A percentile compares a stretch with the other conserved stretches of the same genome.
These are phyloP conservation scores for Agriopis leucophaearia DNA, from an alignment of 2,888 invertebrate genomes.

Conservation along the genomic window DNA sequence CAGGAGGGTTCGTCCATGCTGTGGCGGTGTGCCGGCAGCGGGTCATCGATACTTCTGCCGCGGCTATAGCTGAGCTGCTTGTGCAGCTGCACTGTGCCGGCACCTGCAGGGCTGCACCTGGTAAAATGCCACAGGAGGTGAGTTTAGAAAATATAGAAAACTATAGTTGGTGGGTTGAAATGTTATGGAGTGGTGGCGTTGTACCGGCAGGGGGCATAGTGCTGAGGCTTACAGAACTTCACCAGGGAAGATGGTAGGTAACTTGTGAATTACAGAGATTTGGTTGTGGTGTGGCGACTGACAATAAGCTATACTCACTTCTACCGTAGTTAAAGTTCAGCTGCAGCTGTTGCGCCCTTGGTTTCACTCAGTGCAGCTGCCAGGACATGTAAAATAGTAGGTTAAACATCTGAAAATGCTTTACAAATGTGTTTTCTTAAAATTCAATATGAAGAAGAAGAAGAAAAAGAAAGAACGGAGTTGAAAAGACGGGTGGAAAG, in stretches of 20 bases:
- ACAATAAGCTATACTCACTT: too few relatives aligned
- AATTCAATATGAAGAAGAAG: too few relatives aligned
- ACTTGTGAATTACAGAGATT: too few relatives aligned
- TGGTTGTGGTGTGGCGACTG: too few relatives aligned
- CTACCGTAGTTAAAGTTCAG: too few relatives aligned
- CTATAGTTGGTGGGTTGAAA: too few relatives aligned
- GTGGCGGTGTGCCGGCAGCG: slow-evolving; percentile 86
- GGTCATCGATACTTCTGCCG: slow-evolving; percentile 87
- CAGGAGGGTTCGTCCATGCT: slow-evolving; percentile 90
- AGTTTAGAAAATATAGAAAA: not conserved
- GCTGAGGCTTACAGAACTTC: slow-evolving; percentile 73
- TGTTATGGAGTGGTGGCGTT: slow-evolving; percentile 70
- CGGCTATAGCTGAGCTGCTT: slow-evolving; percentile 76
- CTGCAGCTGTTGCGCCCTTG: too few relatives aligned
- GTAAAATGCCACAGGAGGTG: slow-evolving; percentile 77
- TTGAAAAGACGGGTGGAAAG: too few relatives aligned
- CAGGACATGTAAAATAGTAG: too few relatives aligned
- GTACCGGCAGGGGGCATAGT: slow-evolving; percentile 84
- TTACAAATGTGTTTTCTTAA: not conserved
- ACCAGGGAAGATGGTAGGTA: slow-evolving; percentile 73
- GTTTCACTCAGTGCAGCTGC: too few relatives aligned
- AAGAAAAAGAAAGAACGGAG: too few relatives aligned
- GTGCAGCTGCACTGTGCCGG: slow-evolving; percentile 85
- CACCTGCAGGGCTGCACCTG: slow-evolving; percentile 66
- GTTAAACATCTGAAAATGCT: too few relatives aligned